A percentile compares a stretch with the other conserved stretches of the same genome.
phyloP scores from a whole-genome alignment of 37 sponge, comb jelly and placozoan genomes.

The Mnemiopsis leidyi region DNA sequence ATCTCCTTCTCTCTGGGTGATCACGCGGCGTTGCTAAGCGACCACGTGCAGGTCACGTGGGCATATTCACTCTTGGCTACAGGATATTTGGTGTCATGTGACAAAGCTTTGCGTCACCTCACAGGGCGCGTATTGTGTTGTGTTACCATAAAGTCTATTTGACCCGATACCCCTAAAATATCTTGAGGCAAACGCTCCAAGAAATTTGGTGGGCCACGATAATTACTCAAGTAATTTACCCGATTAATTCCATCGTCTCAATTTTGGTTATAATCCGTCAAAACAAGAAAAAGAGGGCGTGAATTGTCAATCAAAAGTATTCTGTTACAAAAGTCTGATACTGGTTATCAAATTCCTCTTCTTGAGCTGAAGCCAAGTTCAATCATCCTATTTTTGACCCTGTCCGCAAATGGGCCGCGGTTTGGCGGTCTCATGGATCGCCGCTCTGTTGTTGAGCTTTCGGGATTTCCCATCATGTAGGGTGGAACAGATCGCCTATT shows the following conservation, averaged over 20 bases:
- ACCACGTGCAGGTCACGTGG: slow-evolving; percentile 39
- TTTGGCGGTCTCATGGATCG: slow-evolving; percentile 40
- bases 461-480: background rate
- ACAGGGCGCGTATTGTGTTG: background rate
- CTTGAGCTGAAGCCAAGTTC: slow-evolving; percentile 64
- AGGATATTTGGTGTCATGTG: background rate
- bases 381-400: slow-evolving; percentile 51
- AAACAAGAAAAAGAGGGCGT: background rate
- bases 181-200: background rate
- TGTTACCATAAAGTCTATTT: background rate
- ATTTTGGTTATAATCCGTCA: background rate
- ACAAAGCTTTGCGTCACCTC: background rate
- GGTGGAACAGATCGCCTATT: background rate
- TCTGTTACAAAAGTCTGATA: background rate
- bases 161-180: background rate
- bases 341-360: background rate
- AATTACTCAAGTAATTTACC: background rate
- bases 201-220: background rate
- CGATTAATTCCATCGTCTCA: background rate
- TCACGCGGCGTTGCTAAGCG: slow-evolving; percentile 45
- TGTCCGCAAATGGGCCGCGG: slow-evolving; percentile 49
- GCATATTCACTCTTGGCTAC: background rate
- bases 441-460: background rate
- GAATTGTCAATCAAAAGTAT: background rate
- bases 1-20: background rate